phyloP scores from a whole-genome alignment of 2,113 vertebrate species.

The Grammomys surdaster region DNA sequence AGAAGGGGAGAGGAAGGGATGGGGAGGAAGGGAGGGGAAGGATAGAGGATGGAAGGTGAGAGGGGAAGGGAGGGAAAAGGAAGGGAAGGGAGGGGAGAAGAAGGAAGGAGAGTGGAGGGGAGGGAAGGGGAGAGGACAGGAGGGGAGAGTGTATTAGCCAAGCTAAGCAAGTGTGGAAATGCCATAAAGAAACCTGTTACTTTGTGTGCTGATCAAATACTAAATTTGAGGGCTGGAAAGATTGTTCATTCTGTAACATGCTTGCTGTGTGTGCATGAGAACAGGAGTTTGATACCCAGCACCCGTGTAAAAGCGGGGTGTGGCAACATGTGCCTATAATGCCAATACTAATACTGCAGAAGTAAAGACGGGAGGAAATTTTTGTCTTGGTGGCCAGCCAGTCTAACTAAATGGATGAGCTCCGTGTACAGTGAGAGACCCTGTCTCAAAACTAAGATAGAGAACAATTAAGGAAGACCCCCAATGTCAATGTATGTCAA shows the following conservation, averaged over 20 bases:
- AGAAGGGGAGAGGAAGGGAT: too few relatives aligned
- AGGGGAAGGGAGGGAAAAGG: neutral
- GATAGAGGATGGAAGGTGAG: too few relatives aligned
- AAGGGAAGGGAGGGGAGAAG: neutral
- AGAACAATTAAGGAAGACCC: neutral
- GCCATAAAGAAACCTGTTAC: neutral
- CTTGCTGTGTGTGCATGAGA: neutral
- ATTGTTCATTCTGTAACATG: neutral
- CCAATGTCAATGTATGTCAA: too few relatives aligned
- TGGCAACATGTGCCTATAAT: neutral
- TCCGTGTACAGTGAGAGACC: neutral
- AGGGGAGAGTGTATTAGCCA: neutral
- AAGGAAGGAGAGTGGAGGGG: neutral
- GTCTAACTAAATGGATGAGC: neutral
- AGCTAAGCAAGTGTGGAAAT: neutral
- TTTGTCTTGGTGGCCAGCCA: neutral
- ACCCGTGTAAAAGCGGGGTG: neutral
- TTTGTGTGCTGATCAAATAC: neutral
- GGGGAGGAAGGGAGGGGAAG: rapidly evolving
- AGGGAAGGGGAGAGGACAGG: neutral
- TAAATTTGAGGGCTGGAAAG: neutral
- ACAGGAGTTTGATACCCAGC: neutral
- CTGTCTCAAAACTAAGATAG: neutral
- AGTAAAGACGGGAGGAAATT: neutral
- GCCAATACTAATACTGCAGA: neutral